Conservation (phyloP, 2,888 invertebrate genomes). For the Erynnis tages region DNA sequence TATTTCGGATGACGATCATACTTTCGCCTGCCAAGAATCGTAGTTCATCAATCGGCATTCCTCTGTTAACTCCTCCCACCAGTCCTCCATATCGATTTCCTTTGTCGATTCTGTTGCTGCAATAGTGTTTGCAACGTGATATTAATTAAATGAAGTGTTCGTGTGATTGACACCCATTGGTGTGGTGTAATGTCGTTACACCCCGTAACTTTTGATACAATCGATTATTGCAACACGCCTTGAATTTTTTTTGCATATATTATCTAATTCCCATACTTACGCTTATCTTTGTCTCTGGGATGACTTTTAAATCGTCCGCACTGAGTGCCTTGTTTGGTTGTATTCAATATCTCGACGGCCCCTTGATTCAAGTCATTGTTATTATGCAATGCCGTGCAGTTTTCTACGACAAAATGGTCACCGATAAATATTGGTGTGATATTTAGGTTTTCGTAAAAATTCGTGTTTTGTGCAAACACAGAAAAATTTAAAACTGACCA, state of each 20-base stretch:
- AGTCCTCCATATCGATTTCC: constrained; percentile 82
- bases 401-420: constrained; percentile 54
- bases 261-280: constrained; percentile 39
- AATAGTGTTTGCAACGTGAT: constrained; percentile 15
- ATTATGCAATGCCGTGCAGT: constrained; percentile 51
- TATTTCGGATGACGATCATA: constrained; percentile 34
- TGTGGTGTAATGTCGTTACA: neutral
- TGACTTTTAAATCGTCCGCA: constrained; percentile 73
- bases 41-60: constrained; percentile 87
- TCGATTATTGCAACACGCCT: neutral
- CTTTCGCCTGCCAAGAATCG: constrained; percentile 80
- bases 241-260: neutral
- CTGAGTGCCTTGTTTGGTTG: constrained; percentile 50
- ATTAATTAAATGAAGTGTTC: constrained; percentile 2
- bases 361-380: constrained; percentile 50
- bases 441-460: no score
- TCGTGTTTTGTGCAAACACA: no score
- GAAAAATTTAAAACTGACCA: no score
- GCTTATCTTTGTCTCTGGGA: constrained; percentile 66
- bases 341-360: constrained; percentile 65
- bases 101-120: constrained; percentile 52
- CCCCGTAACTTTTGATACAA: neutral
- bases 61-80: constrained; percentile 87
- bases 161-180: neutral
- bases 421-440: no score